Evolutionary conservation across 2,888 invertebrate genomes (phyloP).

Genomic region (Oligia latruncula): DNA sequence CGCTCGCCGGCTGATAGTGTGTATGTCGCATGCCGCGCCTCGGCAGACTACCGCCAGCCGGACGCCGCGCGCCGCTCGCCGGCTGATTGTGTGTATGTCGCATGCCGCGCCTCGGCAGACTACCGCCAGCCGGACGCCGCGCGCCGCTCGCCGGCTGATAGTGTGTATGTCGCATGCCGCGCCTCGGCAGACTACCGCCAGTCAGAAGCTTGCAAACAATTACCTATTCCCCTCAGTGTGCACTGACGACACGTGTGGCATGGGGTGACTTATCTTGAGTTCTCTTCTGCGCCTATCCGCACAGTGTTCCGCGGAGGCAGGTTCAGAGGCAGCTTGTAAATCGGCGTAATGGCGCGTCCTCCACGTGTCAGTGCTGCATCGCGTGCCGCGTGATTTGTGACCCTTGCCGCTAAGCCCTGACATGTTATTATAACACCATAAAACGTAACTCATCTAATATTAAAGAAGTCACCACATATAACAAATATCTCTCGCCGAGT

Average conservation of each 20-base stretch:
- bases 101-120: too few relatives aligned
- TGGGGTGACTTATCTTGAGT: not conserved
- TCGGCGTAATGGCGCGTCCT: slow-evolving; percentile 18
- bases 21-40: too few relatives aligned
- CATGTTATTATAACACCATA: slow-evolving; percentile 63
- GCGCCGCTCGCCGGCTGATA: too few relatives aligned
- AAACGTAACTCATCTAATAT: slow-evolving; percentile 41
- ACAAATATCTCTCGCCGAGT: slow-evolving; percentile 10
- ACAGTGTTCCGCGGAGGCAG: not conserved
- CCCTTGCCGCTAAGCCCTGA: slow-evolving; percentile 31
- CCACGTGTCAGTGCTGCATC: slow-evolving; percentile 24
- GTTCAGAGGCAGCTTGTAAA: slow-evolving; percentile 23
- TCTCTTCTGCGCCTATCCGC: not conserved
- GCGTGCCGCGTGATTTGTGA: slow-evolving; percentile 49
- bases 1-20: too few relatives aligned
- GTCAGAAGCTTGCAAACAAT: too few relatives aligned
- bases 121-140: too few relatives aligned
- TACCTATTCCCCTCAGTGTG: not conserved
- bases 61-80: too few relatives aligned
- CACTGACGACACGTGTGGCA: not conserved
- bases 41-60: too few relatives aligned
- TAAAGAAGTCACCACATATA: slow-evolving; percentile 37
- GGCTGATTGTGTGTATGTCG: too few relatives aligned
- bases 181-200: too few relatives aligned
- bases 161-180: too few relatives aligned